Evolutionary conservation across 2,113 vertebrate species (phyloP).

Genomic region (Prietella phreatophila): DNA sequence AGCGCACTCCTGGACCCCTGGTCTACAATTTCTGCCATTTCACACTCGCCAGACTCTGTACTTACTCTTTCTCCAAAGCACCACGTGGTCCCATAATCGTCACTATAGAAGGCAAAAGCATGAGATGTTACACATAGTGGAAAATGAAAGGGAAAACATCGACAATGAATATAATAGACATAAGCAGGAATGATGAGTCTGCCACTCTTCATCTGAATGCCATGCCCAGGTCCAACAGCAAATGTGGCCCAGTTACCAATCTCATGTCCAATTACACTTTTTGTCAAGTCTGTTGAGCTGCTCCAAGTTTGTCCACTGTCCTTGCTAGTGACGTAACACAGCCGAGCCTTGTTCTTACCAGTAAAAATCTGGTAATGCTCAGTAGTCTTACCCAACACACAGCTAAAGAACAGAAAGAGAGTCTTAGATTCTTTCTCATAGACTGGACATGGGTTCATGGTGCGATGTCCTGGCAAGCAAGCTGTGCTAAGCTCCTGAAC

Average conservation of each 20-base stretch:
- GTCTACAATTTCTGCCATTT: conserved; percentile 81
- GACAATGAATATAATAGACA: conserved; percentile 72
- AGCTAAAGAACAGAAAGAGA: conserved; percentile 89
- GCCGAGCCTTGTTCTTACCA: conserved; percentile 80
- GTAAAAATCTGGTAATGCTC: conserved; percentile 81
- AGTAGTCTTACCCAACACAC: conserved; percentile 69
- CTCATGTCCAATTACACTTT: conserved; percentile 77
- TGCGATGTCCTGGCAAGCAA: conserved; percentile 65
- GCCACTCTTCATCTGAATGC: conserved; percentile 79
- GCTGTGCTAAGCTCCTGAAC: conserved; percentile 65
- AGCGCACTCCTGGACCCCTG: conserved; percentile 65
- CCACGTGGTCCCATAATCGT: conserved; percentile 81
- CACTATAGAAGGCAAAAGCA: conserved; percentile 84
- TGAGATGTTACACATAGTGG: conserved; percentile 66
- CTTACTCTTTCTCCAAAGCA: conserved; percentile 62
- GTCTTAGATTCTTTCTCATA: conserved; percentile 68
- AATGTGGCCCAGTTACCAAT: conserved; percentile 85
- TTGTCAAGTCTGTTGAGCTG: conserved; percentile 76
- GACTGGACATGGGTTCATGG: conserved; percentile 80
- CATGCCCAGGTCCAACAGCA: conserved; percentile 89
- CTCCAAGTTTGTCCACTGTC: conserved; percentile 87
- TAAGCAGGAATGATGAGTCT: conserved; percentile 85
- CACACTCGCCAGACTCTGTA: conserved; percentile 78
- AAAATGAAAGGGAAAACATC: conserved; percentile 59
- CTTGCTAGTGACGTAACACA: conserved; percentile 81